These are phyloP conservation scores for Pararge aegeria DNA, from an alignment of 1,140 invertebrate genomes.

Conservation along the genomic window DNA sequence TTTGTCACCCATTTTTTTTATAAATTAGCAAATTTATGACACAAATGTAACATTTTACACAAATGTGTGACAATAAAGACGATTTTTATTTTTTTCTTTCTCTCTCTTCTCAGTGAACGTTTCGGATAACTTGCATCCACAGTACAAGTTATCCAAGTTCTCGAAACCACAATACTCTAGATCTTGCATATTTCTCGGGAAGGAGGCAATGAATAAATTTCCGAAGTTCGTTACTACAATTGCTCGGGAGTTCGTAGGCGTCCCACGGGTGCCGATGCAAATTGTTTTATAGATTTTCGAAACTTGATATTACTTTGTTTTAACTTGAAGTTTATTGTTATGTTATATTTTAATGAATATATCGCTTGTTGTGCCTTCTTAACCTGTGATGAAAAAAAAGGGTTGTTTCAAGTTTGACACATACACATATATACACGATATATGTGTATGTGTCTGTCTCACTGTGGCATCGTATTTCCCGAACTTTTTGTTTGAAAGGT, in stretches of 20 bases:
- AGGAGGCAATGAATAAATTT: constrained; percentile 8
- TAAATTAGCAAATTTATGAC: no score
- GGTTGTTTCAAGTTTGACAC: no score
- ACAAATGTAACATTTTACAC: no score
- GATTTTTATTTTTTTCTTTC: no score
- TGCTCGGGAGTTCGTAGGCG: constrained; percentile 1
- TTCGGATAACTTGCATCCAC: no score
- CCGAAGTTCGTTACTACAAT: constrained; percentile 8
- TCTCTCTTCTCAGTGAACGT: no score
- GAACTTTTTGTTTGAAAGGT: no score
- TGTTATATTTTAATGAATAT: neutral
- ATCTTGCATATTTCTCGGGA: neutral
- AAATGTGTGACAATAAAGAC: no score
- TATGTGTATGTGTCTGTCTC: no score
- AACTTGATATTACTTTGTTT: neutral
- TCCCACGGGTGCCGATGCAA: neutral
- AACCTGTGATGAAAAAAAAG: neutral
- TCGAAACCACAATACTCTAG: neutral
- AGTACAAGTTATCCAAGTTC: neutral
- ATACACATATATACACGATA: no score
- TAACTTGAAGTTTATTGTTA: neutral
- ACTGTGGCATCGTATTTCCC: no score
- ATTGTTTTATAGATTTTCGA: neutral
- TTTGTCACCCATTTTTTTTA: no score
- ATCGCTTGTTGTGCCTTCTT: neutral